Base-by-base conservation (phyloP, 1,140 invertebrate genomes). In the Grapholita molesta region DNA sequence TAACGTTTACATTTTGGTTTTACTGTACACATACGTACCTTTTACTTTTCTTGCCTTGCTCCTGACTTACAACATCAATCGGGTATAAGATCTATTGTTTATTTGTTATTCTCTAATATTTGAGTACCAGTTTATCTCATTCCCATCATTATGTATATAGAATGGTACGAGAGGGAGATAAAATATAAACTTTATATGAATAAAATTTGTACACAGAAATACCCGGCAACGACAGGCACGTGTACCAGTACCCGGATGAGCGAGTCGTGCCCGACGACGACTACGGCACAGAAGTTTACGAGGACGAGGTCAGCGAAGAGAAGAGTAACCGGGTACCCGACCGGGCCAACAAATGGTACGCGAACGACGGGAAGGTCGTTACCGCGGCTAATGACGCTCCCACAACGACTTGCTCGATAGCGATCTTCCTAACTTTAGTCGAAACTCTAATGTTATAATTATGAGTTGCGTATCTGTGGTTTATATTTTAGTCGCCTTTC, bases 331-430 rank as follows among this genome's bases (percentile, higher is more conserved):
- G 89, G 25, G 88, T 91, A 0, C 85, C 85, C 35, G 89, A 90
- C 69, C 80, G 86, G 12, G 89, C 89, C 0, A 91, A 91, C 76
- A 91, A 91, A 80, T 91, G 88, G 89, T 91, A 89, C 78, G 78
- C 88, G 5, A 90, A 89, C 64, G 87, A 91, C 55, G 86, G 83
- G 21, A 91, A 91, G 80, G 65, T 81, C 42, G 75, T 84, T 64
- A 77, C 78, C 15, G 71, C 72, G 25, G 70, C 75, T 15, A 86
- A 79, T 48, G 65, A 65, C 28, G 79, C 75, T 12, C 66, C 67
- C 18, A 67, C n/a, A 68, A 23, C 57, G 66, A 32, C 53, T 48
- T 23, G 66, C 38, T 57, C 76, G 53, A 66, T 77, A 66, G 71
- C 74, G 24, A 72, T 77, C 68, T 80, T 84, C 67, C 73, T 85